These are phyloP conservation scores for Helicolenus hilgendorfi DNA, from an alignment of 2,797 vertebrate genomes.

Conservation along the genomic window DNA sequence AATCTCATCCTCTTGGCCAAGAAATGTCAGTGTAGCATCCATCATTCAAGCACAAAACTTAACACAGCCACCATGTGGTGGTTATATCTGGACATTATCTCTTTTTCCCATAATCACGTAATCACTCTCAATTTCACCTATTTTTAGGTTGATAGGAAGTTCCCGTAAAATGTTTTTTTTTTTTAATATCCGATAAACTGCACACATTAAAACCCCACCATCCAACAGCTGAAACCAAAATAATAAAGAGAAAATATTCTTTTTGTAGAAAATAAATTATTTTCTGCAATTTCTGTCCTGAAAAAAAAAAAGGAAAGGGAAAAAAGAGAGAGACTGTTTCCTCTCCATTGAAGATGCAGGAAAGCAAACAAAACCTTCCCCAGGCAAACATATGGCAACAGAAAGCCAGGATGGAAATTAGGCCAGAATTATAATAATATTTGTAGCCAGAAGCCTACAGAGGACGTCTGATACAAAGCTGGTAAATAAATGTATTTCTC, in stretches of 20 bases:
- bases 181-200: background rate
- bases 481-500: slow-evolving; percentile 72
- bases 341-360: slow-evolving; percentile 43
- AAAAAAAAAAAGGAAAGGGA: background rate
- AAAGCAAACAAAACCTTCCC: slow-evolving; percentile 68
- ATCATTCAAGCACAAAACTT: background rate
- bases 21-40: slow-evolving; percentile 9
- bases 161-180: background rate
- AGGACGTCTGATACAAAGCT: slow-evolving; percentile 66
- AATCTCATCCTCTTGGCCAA: slow-evolving; percentile 38
- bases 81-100: slow-evolving; percentile 22
- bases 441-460: slow-evolving; percentile 56
- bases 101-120: background rate
- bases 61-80: background rate
- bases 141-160: slow-evolving; percentile 14
- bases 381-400: slow-evolving; percentile 73
- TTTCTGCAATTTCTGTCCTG: background rate
- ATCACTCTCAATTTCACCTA: slow-evolving; percentile 10
- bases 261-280: slow-evolving; percentile 32
- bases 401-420: slow-evolving; percentile 74
- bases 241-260: background rate
- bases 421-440: slow-evolving; percentile 62
- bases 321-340: background rate
- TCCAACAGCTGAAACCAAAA: background rate
- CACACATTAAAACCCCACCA: background rate